Evolutionary conservation across 2,797 vertebrate species (phyloP).

Genomic region (Neomorphus geoffroyi): DNA sequence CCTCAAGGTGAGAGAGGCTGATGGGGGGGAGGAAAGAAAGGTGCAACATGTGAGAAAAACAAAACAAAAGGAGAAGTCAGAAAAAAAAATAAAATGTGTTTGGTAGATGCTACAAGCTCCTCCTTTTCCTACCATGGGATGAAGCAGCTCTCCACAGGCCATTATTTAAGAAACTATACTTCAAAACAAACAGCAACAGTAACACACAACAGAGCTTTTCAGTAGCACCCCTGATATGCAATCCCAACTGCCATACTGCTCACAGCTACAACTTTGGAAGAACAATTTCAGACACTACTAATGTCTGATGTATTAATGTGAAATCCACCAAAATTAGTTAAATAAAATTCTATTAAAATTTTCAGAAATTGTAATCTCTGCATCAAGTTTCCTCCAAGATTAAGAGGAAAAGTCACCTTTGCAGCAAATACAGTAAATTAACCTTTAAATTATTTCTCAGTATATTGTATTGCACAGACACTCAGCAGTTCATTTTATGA

Average conservation of each 20-base stretch:
- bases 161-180: not conserved
- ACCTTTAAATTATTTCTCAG: not conserved
- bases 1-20: not conserved
- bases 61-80: not conserved
- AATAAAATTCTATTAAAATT: too few relatives aligned
- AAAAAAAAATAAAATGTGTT: not conserved
- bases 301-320: not conserved
- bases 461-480: not conserved
- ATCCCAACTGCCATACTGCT: not conserved
- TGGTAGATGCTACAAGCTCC: not conserved
- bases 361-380: not conserved
- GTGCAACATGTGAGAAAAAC: not conserved
- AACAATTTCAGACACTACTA: not conserved
- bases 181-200: not conserved
- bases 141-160: not conserved
- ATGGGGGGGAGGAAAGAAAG: not conserved
- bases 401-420: not conserved
- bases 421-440: not conserved
- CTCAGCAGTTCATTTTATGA: not conserved
- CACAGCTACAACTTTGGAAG: not conserved
- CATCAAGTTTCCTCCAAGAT: not conserved
- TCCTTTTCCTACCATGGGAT: not conserved
- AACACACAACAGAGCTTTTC: not conserved
- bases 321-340: not conserved
- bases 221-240: fast-evolving